Evolutionary conservation across 2,113 vertebrate genomes (phyloP), one percentile per base, ranked within the genome.

Genomic region (Nesoenas mayeri): DNA sequence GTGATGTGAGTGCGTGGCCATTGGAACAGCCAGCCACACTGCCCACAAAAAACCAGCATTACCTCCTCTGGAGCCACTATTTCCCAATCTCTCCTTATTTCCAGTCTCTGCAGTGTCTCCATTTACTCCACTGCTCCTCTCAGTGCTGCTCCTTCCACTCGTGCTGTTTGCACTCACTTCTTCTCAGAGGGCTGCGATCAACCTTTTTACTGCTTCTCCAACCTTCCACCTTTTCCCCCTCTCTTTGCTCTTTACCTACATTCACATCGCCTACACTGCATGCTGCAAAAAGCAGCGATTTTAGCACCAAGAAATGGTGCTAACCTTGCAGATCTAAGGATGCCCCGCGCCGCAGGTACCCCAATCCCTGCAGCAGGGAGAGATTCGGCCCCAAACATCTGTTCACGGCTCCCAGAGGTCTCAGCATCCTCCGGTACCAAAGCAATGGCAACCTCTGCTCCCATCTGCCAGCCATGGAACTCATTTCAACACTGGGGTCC

Each of bases 131-230:
- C 14, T 40, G 8, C 50, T 62, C 53, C 38, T 38, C 77, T 34
- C 60, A 56, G 24, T 20, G 42, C 62, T 25, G 62, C 53, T 67
- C 24, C 50, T 50, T 78, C 70, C 48, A 1, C 26, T 66, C 5
- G 1, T 3, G 40, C 20, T 25, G 31, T 13, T 58, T 17, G 25
- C 28, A 25, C 28, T 28, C 2, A 6, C 15, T 51, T 32, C 61
- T 32, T 69, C 62, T 36, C 56, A 18, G 50, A 34, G 17, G 0
- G 0, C 28, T 2, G 31, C 0, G 1, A 31, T 9, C 1, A 0
- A 9, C 7, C 13, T 62, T 66, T 48, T 17, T 0, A 24, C 40
- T 22, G 5, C 38, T 61, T 9, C 82, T n/a, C 36, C 36, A 48
- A 54, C 28, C 32, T 65, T 18, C 16, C 65, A 9, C 12, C 14